Conservation (phyloP, 2,113 vertebrate genomes). For the Colinus virginianus region DNA sequence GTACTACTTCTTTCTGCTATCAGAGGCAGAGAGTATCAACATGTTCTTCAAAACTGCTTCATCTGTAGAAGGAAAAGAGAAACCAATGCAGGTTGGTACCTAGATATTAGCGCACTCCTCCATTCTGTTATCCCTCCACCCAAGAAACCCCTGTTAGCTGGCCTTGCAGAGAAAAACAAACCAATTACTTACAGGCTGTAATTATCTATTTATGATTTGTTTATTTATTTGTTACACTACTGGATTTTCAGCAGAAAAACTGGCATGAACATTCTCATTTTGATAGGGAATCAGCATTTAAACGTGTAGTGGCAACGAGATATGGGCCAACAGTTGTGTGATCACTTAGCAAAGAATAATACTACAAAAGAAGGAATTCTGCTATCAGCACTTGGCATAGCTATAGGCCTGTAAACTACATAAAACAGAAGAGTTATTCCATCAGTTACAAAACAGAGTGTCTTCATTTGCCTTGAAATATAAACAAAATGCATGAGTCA, state of each 20-base stretch:
- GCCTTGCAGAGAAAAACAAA: neutral
- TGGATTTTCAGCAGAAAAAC: slow-evolving; percentile 3
- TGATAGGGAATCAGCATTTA: slow-evolving; percentile 19
- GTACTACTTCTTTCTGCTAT: neutral
- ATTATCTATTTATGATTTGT: neutral
- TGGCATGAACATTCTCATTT: neutral
- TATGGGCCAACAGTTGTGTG: neutral
- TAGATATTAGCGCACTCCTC: neutral
- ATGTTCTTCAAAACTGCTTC: neutral
- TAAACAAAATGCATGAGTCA: neutral
- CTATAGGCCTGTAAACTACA: neutral
- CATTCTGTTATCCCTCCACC: neutral
- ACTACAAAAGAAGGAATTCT: neutral
- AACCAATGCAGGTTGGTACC: neutral
- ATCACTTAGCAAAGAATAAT: slow-evolving; percentile 20
- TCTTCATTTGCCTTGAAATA: neutral
- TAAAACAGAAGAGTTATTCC: neutral
- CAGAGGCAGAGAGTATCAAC: neutral
- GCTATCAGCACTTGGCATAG: neutral
- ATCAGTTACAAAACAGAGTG: neutral
- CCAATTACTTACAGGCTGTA: neutral
- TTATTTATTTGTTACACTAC: slow-evolving; percentile 10
- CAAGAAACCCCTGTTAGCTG: neutral
- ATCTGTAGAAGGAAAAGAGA: neutral
- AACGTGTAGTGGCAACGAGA: neutral